Evolutionary conservation across 2,797 vertebrate species (phyloP), one percentile per base, ranked within the genome.

Genomic region (Geotrypetes seraphini): DNA sequence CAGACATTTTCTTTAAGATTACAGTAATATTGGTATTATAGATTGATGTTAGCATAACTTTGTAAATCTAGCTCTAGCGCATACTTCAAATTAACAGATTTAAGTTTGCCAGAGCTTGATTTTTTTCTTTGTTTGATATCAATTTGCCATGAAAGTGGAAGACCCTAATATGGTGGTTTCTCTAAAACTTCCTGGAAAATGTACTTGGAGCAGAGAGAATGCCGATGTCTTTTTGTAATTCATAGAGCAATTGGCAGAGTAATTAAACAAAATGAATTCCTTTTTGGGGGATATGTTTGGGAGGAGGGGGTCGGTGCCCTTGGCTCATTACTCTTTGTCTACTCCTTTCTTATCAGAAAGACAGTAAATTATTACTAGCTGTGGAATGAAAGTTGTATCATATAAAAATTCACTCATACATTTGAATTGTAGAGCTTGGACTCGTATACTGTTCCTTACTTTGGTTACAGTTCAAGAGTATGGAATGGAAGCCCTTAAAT

Each of bases 61-160:
- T n/a, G n/a, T n/a, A n/a, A n/a, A n/a, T n/a, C n/a, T n/a, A n/a
- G n/a, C n/a, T n/a, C n/a, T n/a, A n/a, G n/a, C n/a, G n/a, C n/a
- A n/a, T n/a, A n/a, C n/a, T n/a, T n/a, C n/a, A n/a, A n/a, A n/a
- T n/a, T n/a, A n/a, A n/a, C n/a, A n/a, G n/a, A n/a, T n/a, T n/a
- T n/a, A n/a, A n/a, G n/a, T n/a, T n/a, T n/a, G n/a, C n/a, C 8
- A 30, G 22, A 23, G 42, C 44, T 22, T 37, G 41, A 17, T 39
- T 60, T 20, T 8, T 20, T 8, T 23, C 53, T 50, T 36, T 43
- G 15, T 17, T 60, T 45, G 43, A 36, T 49, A 43, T 49, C 28
- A 43, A 31, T 32, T 6, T 31, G 15, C 22, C 36, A 39, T 0
- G 16, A 28, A 48, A 46, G 40, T 26, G 51, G 43, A 48, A 57